A percentile compares a stretch with the other conserved stretches of the same genome.
These are phyloP conservation scores for Oithona nana DNA, from an alignment of 2,888 invertebrate species.

Conservation along the genomic window DNA sequence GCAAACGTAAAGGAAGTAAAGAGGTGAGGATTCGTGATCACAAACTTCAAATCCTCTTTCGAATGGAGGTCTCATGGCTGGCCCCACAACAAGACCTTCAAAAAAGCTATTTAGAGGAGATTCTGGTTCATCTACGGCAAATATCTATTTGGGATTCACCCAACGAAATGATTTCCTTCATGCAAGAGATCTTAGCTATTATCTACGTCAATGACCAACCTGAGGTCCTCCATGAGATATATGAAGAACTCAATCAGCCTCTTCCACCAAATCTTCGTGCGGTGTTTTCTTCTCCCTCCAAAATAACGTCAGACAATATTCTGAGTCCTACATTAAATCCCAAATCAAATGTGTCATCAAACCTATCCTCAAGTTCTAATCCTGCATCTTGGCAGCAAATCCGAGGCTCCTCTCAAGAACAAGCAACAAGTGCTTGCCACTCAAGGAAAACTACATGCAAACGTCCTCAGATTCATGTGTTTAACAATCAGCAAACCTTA, in stretches of 20 bases:
- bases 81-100: not conserved
- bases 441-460: too few relatives aligned
- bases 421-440: too few relatives aligned
- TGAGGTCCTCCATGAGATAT: conserved; percentile 7
- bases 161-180: not conserved
- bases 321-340: too few relatives aligned
- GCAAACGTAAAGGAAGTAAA: not conserved
- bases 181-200: not conserved
- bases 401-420: too few relatives aligned
- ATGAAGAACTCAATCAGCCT: conserved; percentile 15
- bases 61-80: conserved; percentile 5
- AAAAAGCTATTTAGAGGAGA: not conserved
- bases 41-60: conserved; percentile 4
- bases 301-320: not conserved
- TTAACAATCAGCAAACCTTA: too few relatives aligned
- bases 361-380: too few relatives aligned
- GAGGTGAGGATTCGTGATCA: not conserved
- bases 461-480: too few relatives aligned
- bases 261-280: not conserved
- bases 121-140: conserved; percentile 11
- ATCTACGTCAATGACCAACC: conserved; percentile 7
- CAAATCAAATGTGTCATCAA: too few relatives aligned
- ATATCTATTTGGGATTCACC: conserved; percentile 13
- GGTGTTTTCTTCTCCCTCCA: not conserved
- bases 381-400: too few relatives aligned